phyloP scores from a whole-genome alignment of 2,888 invertebrate genomes.

The Xiphydria camelus region DNA sequence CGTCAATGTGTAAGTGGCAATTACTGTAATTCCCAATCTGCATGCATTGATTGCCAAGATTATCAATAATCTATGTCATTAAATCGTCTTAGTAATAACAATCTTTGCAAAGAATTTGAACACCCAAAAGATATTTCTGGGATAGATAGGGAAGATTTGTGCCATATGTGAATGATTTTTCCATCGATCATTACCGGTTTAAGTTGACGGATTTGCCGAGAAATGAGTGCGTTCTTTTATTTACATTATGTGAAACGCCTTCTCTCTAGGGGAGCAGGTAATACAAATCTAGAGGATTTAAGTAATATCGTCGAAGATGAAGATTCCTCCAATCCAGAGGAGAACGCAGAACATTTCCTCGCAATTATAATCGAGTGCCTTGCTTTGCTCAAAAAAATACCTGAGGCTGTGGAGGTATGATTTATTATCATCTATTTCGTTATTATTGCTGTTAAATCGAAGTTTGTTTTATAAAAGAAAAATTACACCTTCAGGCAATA shows the following conservation, averaged over 20 bases:
- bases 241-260: neutral
- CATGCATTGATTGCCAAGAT: too few species aligned
- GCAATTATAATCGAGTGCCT: slow-evolving; percentile 84
- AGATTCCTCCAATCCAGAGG: slow-evolving; percentile 64
- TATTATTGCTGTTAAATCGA: too few species aligned
- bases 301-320: slow-evolving; percentile 64
- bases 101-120: too few species aligned
- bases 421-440: too few species aligned
- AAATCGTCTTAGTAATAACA: too few species aligned
- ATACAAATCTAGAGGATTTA: slow-evolving; percentile 36
- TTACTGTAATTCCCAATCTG: too few species aligned
- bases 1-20: neutral
- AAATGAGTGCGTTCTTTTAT: too few species aligned
- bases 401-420: slow-evolving; percentile 80
- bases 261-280: slow-evolving; percentile 43
- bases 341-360: slow-evolving; percentile 71
- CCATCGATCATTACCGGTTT: too few species aligned
- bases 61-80: too few species aligned
- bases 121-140: too few species aligned
- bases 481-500: slow-evolving; percentile 64
- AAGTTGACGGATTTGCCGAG: too few species aligned
- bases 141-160: neutral
- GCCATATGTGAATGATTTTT: too few species aligned
- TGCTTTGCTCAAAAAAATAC: slow-evolving; percentile 78
- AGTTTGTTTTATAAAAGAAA: neutral